These are phyloP conservation scores for Hyposoter didymator DNA, from an alignment of 2,888 invertebrate genomes.

Conservation along the genomic window DNA sequence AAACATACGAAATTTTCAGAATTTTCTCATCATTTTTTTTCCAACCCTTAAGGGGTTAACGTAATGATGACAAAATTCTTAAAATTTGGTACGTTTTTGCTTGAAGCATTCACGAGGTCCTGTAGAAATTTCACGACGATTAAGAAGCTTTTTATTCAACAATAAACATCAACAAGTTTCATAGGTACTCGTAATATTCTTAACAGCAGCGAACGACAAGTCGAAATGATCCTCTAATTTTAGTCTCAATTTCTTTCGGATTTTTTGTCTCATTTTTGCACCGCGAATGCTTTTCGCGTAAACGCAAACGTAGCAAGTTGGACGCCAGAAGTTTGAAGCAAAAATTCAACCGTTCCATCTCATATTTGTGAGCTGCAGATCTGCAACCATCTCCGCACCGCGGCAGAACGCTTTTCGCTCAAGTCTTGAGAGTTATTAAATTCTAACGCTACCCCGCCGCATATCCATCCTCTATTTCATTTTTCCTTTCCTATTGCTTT, in stretches of 20 bases:
- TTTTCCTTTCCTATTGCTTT: conserved; percentile 36
- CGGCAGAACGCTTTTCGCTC: conserved; percentile 53
- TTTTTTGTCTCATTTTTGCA: background rate
- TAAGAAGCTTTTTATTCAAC: too few relatives aligned
- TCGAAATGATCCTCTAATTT: background rate
- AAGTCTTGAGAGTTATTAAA: conserved; percentile 74
- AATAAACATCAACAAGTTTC: too few relatives aligned
- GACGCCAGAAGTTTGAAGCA: conserved; percentile 38
- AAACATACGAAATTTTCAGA: too few relatives aligned
- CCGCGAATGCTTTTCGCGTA: conserved; percentile 19
- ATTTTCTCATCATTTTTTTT: too few relatives aligned
- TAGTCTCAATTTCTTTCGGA: too few relatives aligned
- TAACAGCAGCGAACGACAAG: too few relatives aligned
- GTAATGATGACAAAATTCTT: too few relatives aligned
- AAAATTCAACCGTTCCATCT: conserved; percentile 53
- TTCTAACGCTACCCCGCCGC: conserved; percentile 54
- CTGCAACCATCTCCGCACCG: conserved; percentile 61
- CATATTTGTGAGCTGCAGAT: conserved; percentile 10
- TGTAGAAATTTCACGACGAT: too few relatives aligned
- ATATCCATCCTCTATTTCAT: conserved; percentile 25
- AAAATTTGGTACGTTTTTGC: too few relatives aligned
- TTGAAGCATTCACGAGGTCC: too few relatives aligned
- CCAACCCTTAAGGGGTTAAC: too few relatives aligned
- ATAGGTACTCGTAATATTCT: too few relatives aligned
- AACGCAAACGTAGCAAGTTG: conserved; percentile 46